phyloP scores from a whole-genome alignment of 64 coral and sea anemone genomes.

The Stylophora pistillata region DNA sequence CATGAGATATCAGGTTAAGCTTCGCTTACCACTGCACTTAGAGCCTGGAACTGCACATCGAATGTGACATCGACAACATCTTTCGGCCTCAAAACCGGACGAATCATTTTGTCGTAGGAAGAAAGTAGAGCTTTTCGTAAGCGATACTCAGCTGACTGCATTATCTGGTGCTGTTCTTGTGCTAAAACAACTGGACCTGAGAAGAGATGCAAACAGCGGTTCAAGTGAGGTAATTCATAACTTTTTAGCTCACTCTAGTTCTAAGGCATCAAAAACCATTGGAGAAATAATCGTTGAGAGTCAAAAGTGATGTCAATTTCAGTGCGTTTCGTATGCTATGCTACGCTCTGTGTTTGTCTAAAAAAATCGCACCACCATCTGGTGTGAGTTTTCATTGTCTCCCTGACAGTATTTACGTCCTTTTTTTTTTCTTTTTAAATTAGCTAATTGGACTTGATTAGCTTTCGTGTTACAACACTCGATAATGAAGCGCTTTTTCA shows the following conservation, averaged over 20 bases:
- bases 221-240: neutral
- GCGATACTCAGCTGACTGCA: neutral
- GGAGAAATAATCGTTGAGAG: too few species aligned
- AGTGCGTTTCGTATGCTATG: too few species aligned
- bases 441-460: too few species aligned
- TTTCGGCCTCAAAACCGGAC: neutral
- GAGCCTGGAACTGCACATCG: conserved; percentile 5
- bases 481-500: too few species aligned
- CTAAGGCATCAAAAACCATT: too few species aligned
- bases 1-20: neutral
- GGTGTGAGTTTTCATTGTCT: too few species aligned
- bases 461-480: too few species aligned
- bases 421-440: too few species aligned
- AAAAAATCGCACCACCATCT: too few species aligned
- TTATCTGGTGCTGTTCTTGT: neutral
- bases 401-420: too few species aligned
- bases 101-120: neutral
- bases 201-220: neutral
- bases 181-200: neutral
- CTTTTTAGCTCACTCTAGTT: neutral
- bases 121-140: neutral
- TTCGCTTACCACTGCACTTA: neutral
- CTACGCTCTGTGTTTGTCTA: too few species aligned
- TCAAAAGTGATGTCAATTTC: too few species aligned
- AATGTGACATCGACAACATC: conserved; percentile 3